These are phyloP conservation scores for Periophthalmodon schlosseri DNA, from an alignment of 2,113 vertebrate species.

Conservation along the genomic window DNA sequence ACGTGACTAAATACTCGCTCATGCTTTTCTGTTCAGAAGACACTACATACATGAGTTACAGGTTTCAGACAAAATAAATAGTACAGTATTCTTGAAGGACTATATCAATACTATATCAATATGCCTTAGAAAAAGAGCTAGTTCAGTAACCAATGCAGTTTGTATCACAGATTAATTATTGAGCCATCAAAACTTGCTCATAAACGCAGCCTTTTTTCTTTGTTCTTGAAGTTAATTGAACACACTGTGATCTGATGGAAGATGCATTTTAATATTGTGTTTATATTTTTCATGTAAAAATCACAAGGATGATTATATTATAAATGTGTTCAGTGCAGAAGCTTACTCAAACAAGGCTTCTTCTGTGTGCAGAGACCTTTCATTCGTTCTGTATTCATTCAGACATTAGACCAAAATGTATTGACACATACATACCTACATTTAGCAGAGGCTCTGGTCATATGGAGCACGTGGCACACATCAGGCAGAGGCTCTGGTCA, in stretches of 20 bases:
- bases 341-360: background rate
- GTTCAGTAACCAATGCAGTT: no score
- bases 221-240: conserved; percentile 14
- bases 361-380: background rate
- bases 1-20: conserved; percentile 28
- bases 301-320: background rate
- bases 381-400: background rate
- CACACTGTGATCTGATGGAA: conserved; percentile 2
- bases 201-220: background rate
- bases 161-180: conserved; percentile 7
- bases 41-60: background rate
- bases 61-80: no score
- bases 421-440: no score
- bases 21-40: no score
- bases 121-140: no score
- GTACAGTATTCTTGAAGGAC: no score
- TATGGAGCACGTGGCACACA: background rate
- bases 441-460: no score
- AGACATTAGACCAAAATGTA: background rate
- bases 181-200: background rate
- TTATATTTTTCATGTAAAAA: conserved; percentile 4
- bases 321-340: background rate
- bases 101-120: no score
- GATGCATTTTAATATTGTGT: background rate
- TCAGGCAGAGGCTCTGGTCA: background rate